A percentile compares a stretch with the other conserved stretches of the same genome.
These are phyloP conservation scores for Ganaspis sp. DNA, from an alignment of 1,140 invertebrate genomes.

Conservation along the genomic window DNA sequence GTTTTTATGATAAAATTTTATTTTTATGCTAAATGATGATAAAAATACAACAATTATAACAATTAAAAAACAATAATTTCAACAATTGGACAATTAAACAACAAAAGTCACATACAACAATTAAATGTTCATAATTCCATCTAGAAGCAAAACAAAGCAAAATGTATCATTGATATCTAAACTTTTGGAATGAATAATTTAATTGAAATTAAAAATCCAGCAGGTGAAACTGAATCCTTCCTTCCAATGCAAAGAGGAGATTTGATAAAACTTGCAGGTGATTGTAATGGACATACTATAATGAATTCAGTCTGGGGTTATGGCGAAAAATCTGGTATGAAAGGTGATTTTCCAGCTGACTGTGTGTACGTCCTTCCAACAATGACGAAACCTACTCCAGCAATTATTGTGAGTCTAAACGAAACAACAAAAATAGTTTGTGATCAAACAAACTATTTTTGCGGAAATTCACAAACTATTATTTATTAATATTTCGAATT, in stretches of 20 bases:
- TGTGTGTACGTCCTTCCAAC: slow-evolving; percentile 92
- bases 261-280: slow-evolving; percentile 87
- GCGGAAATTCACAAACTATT: background rate
- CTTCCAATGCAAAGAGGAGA: slow-evolving; percentile 88
- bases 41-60: too few species aligned
- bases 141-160: too few species aligned
- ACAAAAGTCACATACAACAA: too few species aligned
- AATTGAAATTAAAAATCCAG: background rate
- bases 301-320: slow-evolving; percentile 86
- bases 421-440: too few species aligned
- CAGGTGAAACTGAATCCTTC: slow-evolving; percentile 75
- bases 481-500: too few species aligned
- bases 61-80: too few species aligned
- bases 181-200: slow-evolving; percentile 54
- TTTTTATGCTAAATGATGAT: too few species aligned
- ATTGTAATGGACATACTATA: slow-evolving; percentile 84
- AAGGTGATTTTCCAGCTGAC: slow-evolving; percentile 91
- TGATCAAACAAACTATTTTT: background rate
- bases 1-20: too few species aligned
- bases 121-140: too few species aligned
- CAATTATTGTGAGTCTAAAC: slow-evolving; percentile 45
- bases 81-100: too few species aligned
- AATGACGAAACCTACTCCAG: slow-evolving; percentile 83
- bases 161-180: too few species aligned
- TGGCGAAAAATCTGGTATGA: slow-evolving; percentile 81